Percentiles rank a stretch among this genome's conserved stretches.
These are phyloP conservation scores for Euborellia annulipes DNA, from an alignment of 1,140 invertebrate species.

Conservation along the genomic window DNA sequence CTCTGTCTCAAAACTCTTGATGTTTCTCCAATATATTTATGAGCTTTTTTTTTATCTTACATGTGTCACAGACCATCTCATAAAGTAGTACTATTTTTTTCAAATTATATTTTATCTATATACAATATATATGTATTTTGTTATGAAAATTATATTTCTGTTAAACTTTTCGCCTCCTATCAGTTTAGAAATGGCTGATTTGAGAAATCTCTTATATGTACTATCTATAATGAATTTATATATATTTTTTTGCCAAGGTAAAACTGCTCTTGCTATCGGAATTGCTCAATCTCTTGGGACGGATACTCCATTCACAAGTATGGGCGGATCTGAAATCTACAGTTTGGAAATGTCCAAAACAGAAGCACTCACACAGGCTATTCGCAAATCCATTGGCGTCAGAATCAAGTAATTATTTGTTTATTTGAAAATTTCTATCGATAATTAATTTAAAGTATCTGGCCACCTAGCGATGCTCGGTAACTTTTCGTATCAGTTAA, in stretches of 20 bases:
- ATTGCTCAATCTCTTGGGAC: constrained; percentile 85
- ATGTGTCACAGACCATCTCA: neutral
- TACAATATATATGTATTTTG: constrained; percentile 14
- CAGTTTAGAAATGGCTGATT: too few species aligned
- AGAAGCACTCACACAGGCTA: constrained; percentile 92
- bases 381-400: constrained; percentile 94
- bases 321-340: constrained; percentile 96
- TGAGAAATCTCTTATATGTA: too few species aligned
- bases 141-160: constrained; percentile 7
- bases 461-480: too few species aligned
- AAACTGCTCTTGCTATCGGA: constrained; percentile 94
- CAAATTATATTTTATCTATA: constrained; percentile 8
- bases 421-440: neutral
- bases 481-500: too few species aligned
- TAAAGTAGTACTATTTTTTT: too few species aligned
- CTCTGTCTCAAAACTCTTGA: too few species aligned
- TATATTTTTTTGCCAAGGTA: constrained; percentile 38
- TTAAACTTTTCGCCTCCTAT: too few species aligned
- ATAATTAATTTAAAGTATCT: neutral
- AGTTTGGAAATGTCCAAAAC: constrained; percentile 99
- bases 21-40: too few species aligned
- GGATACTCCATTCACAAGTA: constrained; percentile 95
- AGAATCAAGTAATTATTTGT: constrained; percentile 69
- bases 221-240: neutral
- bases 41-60: neutral